These are phyloP conservation scores for Chelonus insularis DNA, from an alignment of 1,140 invertebrate species.

Conservation along the genomic window DNA sequence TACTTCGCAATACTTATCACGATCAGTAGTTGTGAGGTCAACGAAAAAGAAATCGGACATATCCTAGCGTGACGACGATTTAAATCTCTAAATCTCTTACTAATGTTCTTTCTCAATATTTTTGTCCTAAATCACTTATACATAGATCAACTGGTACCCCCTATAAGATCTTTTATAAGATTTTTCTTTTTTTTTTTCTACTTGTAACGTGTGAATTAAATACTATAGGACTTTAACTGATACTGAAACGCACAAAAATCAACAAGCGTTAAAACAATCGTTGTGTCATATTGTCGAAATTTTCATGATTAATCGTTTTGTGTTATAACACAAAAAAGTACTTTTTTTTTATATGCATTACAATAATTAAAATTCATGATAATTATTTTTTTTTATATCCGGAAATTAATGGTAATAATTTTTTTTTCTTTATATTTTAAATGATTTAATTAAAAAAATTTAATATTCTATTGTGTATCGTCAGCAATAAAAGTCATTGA, in stretches of 20 bases:
- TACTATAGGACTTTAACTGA: conserved; percentile 3
- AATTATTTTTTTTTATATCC: too few relatives aligned
- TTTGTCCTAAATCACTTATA: conserved; percentile 23
- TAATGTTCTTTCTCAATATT: conserved; percentile 23
- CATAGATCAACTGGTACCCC: too few relatives aligned
- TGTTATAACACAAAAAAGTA: too few relatives aligned
- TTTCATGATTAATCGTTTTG: background rate
- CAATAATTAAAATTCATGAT: too few relatives aligned
- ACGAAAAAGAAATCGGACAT: conserved; percentile 24
- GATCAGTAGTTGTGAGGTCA: conserved; percentile 6
- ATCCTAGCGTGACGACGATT: conserved; percentile 25
- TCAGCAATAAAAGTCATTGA: too few relatives aligned
- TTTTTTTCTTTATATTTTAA: too few relatives aligned
- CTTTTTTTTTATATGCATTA: too few relatives aligned
- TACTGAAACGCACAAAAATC: conserved; percentile 10
- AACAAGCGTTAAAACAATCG: conserved; percentile 18
- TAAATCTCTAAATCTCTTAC: conserved; percentile 1
- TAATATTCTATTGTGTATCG: too few relatives aligned
- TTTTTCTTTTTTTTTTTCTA: background rate
- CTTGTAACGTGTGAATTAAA: background rate
- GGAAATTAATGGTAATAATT: too few relatives aligned
- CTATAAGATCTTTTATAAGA: too few relatives aligned
- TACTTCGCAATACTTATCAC: conserved; percentile 11
- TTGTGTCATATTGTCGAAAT: conserved; percentile 7
- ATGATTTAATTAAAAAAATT: too few relatives aligned